A percentile compares a stretch with the other conserved stretches of the same genome.
These are phyloP conservation scores for Tragelaphus imberbis DNA, from an alignment of 2,113 vertebrate species.

Conservation along the genomic window DNA sequence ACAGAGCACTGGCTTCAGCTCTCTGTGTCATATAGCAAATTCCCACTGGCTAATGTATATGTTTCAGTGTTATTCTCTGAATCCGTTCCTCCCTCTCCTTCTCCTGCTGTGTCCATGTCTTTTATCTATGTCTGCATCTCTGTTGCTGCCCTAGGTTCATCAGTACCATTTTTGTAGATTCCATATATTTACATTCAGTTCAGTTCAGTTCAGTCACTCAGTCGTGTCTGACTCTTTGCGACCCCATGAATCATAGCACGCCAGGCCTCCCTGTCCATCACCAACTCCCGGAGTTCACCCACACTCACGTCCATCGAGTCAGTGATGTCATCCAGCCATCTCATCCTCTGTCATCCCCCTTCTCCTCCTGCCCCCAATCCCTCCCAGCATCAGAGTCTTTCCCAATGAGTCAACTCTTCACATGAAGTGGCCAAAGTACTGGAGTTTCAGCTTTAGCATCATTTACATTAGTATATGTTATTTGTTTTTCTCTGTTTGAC, in stretches of 20 bases:
- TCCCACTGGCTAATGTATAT: not conserved
- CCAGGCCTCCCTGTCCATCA: no score
- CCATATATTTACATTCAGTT: not conserved
- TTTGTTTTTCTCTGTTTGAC: not conserved
- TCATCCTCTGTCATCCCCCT: no score
- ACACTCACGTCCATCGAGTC: no score
- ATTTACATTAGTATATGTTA: not conserved
- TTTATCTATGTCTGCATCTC: not conserved
- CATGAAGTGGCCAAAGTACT: no score
- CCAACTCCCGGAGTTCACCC: no score
- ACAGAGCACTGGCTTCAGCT: not conserved
- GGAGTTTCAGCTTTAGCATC: no score
- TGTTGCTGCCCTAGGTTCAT: not conserved
- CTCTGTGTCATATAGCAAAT: not conserved
- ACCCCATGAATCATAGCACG: no score
- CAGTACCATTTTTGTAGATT: not conserved
- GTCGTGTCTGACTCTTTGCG: accelerated
- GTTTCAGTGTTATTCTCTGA: not conserved
- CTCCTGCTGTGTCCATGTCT: not conserved
- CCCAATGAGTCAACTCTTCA: no score
- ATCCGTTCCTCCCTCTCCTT: not conserved
- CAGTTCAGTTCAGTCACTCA: no score
- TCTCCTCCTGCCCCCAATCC: no score
- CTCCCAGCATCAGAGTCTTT: no score
- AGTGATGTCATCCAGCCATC: no score